A percentile compares a stretch with the other conserved stretches of the same genome.
phyloP scores from a whole-genome alignment of 2,888 invertebrate genomes.

The Rapana venosa region DNA sequence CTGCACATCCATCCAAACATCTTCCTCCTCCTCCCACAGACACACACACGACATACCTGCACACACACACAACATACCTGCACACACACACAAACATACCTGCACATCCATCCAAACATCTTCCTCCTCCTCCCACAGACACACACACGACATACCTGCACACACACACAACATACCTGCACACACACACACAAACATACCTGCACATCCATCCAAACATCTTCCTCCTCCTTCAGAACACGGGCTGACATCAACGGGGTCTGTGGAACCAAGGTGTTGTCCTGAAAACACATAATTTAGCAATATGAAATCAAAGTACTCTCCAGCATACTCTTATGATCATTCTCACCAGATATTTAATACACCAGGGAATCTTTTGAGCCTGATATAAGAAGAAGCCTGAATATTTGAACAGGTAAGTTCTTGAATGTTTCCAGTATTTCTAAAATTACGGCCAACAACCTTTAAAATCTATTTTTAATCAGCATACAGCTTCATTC shows the following conservation, averaged over 20 bases:
- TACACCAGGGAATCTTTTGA: too few species aligned
- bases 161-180: background rate
- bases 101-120: background rate
- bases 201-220: conserved; percentile 97
- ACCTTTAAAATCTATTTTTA: too few species aligned
- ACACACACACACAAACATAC: conserved; percentile 56
- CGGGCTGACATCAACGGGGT: conserved; percentile 95
- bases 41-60: background rate
- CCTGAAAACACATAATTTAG: conserved; percentile 75
- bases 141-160: background rate
- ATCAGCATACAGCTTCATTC: too few species aligned
- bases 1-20: background rate
- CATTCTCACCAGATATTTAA: too few species aligned
- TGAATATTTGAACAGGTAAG: too few species aligned
- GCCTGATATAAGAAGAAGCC: too few species aligned
- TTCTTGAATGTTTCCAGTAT: too few species aligned
- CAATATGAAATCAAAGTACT: background rate
- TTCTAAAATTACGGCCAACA: too few species aligned
- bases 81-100: background rate
- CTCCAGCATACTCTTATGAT: too few species aligned
- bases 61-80: background rate
- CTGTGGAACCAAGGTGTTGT: conserved; percentile 92
- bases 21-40: background rate
- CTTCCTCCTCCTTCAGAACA: conserved; percentile 92
- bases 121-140: background rate